Evolutionary conservation across 2,113 vertebrate genomes (phyloP).

Genomic region (Pristiophorus japonicus): DNA sequence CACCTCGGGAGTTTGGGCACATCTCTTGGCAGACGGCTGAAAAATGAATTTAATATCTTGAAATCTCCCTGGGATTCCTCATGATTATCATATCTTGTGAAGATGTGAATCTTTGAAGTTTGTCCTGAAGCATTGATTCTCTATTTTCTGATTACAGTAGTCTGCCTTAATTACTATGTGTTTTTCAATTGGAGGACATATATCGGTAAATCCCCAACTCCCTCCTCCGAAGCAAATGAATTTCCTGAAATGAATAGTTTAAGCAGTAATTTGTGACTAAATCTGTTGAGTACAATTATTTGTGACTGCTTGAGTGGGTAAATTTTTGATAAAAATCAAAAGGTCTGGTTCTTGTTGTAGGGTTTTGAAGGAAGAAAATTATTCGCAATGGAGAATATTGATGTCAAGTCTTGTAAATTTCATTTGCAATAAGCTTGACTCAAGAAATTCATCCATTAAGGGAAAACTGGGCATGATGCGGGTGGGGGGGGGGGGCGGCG

Average conservation of each 20-base stretch:
- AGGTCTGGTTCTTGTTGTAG: background rate
- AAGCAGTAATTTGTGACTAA: conserved; percentile 16
- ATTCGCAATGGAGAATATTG: background rate
- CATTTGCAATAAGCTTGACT: background rate
- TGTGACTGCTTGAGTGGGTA: conserved; percentile 7
- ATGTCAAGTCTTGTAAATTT: background rate
- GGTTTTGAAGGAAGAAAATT: background rate
- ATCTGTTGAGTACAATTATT: conserved; percentile 15
- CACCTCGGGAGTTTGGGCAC: background rate
- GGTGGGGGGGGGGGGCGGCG: background rate
- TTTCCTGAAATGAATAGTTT: conserved; percentile 1
- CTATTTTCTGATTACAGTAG: background rate
- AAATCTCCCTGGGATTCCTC: conserved; percentile 6
- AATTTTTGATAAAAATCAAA: conserved; percentile 25
- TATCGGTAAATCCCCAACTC: conserved; percentile 19
- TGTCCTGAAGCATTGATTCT: conserved; percentile 6
- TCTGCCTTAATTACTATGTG: conserved; percentile 9
- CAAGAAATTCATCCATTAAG: background rate
- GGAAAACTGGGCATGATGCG: background rate
- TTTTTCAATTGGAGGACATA: conserved; percentile 1
- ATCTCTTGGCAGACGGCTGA: conserved; percentile 10
- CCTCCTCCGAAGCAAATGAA: background rate
- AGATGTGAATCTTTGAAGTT: conserved; percentile 23
- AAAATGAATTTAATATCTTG: conserved; percentile 31
- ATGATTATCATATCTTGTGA: conserved; percentile 9